Evolutionary conservation across 2,888 invertebrate genomes (phyloP), one percentile per base, ranked within the genome.

Genomic region (Drosophila glabriapex): DNA sequence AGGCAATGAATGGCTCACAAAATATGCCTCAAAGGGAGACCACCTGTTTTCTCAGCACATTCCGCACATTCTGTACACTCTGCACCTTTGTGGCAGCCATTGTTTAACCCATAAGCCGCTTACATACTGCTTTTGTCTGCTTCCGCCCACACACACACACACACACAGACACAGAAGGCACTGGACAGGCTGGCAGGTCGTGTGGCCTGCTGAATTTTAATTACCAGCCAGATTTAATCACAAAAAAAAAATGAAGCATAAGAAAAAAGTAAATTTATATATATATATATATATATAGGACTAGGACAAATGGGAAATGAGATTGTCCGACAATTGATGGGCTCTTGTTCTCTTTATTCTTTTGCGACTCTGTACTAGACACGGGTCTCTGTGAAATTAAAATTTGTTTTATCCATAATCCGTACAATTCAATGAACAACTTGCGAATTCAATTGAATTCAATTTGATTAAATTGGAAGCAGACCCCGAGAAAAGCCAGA

Each of bases 341-440:
- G 49, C 50, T 28, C 29, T 49, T 41, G 31, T 54, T 14, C 25
- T 33, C 31, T 65, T n/a, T 12, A 31, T 53, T n/a, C 7, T 22
- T 22, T 53, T n/a, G 4, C n/a, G 7, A 22, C 16, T 3, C 16
- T 25, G 39, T 9, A 25, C 56, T 50, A 43, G 63, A 53, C 60
- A 69, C 52, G 78, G 58, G 50, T 67, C 52, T 46, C 73, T 68
- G 66, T 68, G 68, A 89, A 89, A 89, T 87, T 85, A 89, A 83
- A 89, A 87, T 89, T 66, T 78, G 83, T 85, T 85, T 87, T 76
- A 83, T 73, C 88, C 80, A 87, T 87, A 89, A 87, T 87, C 85
- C 87, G 80, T 73, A 74, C 76, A 85, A 89, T 71, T 83, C 82
- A 89, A 87, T 85, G 77, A 86, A 76, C 81, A 81, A 81, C 85